Evolutionary conservation across 2,888 invertebrate species (phyloP), one percentile per base, ranked within the genome.

Genomic region (Phaedon cochleariae): DNA sequence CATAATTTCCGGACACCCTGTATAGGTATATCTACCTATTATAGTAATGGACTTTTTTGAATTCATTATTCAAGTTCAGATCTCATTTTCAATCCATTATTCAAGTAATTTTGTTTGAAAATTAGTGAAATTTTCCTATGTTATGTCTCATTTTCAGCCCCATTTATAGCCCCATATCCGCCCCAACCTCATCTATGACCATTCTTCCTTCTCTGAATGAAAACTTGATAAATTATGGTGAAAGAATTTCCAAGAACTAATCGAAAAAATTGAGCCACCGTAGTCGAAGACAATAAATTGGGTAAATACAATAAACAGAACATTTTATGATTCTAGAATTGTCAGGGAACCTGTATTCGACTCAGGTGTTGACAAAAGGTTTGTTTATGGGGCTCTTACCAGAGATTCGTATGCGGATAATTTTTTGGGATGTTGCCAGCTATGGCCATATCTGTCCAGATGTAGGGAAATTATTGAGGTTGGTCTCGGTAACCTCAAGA

Each of bases 311-410:
- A 80, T 81, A 80, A 81, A 79, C 76, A 78, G 76, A 79, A 79
- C 76, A 75, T 78, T 82, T 82, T 82, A 81, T 76, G 80, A 80
- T 77, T 72, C 73, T 68, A 68, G 72, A 73, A 75, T 74, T 75
- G 74, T 75, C 72, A 77, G 71, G 77, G 76, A 77, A 76, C 74
- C 72, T 73, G 77, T 74, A 73, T 72, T 64, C 73, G 70, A 72
- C 73, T 78, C 79, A 81, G 80, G 80, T 81, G 81, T 80, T 80
- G 80, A 80, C 80, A 81, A 80, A 80, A 78, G 79, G 77, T 75
- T 76, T 77, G 77, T 81, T 79, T 81, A 80, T 79, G 80, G 70
- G 73, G 70, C 75, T 76, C 75, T 76, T 77, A 66, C 67, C 60
- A 73, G 71, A 71, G 75, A 78, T 79, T 78, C 77, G 76, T 78